Evolutionary conservation across 2,888 invertebrate genomes (phyloP).

Genomic region (Drosophila tanythrix): DNA sequence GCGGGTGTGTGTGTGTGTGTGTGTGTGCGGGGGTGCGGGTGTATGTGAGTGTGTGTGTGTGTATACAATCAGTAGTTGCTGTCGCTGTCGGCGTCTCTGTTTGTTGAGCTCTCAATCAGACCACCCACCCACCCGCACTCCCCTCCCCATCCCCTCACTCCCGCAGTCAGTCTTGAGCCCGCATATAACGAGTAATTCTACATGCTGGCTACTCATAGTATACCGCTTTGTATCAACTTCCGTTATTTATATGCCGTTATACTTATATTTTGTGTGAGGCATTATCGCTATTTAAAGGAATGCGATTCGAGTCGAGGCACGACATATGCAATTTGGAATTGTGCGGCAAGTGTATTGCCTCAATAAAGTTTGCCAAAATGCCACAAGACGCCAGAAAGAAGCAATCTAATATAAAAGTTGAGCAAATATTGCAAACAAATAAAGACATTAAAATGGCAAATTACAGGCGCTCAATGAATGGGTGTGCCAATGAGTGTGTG

Average conservation of each 20-base stretch:
- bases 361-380: conserved; percentile 30
- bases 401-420: conserved; percentile 23
- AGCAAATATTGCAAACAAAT: conserved; percentile 39
- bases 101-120: conserved; percentile 43
- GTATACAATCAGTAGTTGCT: conserved; percentile 6
- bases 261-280: conserved; percentile 1
- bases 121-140: conserved; percentile 18
- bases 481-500: conserved; percentile 20
- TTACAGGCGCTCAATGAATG: conserved; percentile 46
- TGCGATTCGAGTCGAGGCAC: conserved; percentile 9
- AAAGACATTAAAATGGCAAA: conserved; percentile 60
- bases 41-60: not conserved
- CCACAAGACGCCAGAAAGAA: conserved; percentile 31
- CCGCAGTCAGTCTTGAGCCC: conserved; percentile 21
- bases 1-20: not conserved
- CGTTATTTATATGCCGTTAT: conserved; percentile 29
- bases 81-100: not conserved
- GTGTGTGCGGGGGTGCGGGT: not conserved
- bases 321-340: conserved; percentile 43
- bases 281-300: conserved; percentile 54
- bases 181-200: conserved; percentile 47
- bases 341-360: conserved; percentile 27
- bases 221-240: conserved; percentile 63
- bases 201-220: conserved; percentile 13
- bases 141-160: not conserved